phyloP scores from a whole-genome alignment of 2,888 invertebrate species.

The Plutella xylostella region DNA sequence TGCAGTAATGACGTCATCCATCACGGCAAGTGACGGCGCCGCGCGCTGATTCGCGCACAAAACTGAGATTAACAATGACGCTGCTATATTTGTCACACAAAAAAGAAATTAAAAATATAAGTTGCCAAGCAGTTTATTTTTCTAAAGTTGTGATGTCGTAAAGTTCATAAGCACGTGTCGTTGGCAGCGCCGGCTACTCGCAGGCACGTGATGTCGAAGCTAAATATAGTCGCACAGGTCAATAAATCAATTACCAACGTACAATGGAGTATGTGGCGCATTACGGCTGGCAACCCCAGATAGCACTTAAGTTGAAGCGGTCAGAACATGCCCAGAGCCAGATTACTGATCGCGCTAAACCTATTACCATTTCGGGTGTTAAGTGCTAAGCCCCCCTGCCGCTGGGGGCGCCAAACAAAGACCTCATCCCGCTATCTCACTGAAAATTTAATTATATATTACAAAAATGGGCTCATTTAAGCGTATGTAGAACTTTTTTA shows the following conservation, averaged over 20 bases:
- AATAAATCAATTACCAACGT: constrained; percentile 7
- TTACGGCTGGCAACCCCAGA: constrained; percentile 8
- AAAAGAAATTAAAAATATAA: too few species aligned
- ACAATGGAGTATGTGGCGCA: background rate
- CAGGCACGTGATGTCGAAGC: background rate
- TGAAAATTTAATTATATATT: too few species aligned
- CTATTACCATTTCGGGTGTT: constrained; percentile 41
- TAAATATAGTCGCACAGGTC: background rate
- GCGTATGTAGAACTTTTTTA: too few species aligned
- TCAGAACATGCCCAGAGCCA: constrained; percentile 28
- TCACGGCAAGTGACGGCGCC: constrained; percentile 35
- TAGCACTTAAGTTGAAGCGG: constrained; percentile 23
- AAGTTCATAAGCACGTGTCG: too few species aligned
- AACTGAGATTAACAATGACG: too few species aligned
- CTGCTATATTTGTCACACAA: too few species aligned
- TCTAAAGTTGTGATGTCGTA: too few species aligned
- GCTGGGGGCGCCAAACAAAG: constrained; percentile 16
- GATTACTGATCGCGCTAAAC: constrained; percentile 43
- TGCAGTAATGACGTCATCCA: constrained; percentile 54
- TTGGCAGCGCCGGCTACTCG: too few species aligned
- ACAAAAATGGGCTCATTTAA: too few species aligned
- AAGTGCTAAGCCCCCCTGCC: constrained; percentile 34
- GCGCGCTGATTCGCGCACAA: constrained; percentile 5
- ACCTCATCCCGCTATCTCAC: constrained; percentile 21
- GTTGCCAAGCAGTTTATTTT: too few species aligned